Conservation (phyloP, 1,140 invertebrate species). For the Leptinotarsa texana region DNA sequence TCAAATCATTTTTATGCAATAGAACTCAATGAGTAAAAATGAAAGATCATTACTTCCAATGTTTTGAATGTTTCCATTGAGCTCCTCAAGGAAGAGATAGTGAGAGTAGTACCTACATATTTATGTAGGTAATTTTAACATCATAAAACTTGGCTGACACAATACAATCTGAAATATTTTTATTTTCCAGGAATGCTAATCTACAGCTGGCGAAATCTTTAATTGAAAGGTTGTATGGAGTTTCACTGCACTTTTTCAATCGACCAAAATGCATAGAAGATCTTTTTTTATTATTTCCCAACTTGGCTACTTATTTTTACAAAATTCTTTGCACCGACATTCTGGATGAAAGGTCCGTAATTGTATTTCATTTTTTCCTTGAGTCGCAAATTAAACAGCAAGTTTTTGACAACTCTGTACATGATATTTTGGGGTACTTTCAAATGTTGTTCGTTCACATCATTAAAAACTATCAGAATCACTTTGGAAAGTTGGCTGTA, state of each 20-base stretch:
- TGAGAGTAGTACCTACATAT: no score
- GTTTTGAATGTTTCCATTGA: no score
- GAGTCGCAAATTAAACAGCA: constrained; percentile 37
- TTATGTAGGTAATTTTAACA: not conserved
- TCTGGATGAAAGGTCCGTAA: constrained; percentile 33
- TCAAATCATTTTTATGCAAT: no score
- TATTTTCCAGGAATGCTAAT: constrained; percentile 39
- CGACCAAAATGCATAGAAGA: constrained; percentile 40
- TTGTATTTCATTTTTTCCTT: constrained; percentile 39
- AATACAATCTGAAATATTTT: not conserved
- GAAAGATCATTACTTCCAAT: no score
- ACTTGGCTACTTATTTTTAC: constrained; percentile 30
- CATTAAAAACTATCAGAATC: constrained; percentile 33
- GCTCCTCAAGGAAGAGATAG: no score
- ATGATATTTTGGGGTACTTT: constrained; percentile 30
- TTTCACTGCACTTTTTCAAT: constrained; percentile 27
- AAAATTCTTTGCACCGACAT: constrained; percentile 19
- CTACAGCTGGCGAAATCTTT: constrained; percentile 38
- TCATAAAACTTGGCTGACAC: not conserved
- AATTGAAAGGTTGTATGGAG: constrained; percentile 41
- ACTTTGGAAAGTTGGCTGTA: constrained; percentile 38
- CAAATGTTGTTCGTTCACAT: constrained; percentile 33
- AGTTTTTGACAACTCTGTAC: constrained; percentile 1
- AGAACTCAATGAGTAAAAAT: no score
- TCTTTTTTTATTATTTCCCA: constrained; percentile 37